Base-by-base conservation (phyloP, 2,888 invertebrate genomes). In the Hipparchia sbordonii region DNA sequence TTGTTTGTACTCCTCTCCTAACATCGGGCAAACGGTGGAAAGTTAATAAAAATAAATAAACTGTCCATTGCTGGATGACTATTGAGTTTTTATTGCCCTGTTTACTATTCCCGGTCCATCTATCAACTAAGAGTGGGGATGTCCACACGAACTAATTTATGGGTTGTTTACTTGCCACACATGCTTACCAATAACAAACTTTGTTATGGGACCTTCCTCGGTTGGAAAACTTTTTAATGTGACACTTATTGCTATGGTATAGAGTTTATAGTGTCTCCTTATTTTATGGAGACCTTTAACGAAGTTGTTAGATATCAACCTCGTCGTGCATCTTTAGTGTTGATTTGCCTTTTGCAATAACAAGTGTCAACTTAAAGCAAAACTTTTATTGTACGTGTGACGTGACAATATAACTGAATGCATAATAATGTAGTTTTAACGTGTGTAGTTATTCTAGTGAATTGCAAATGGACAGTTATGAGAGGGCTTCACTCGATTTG, bases 111-210 rank as follows among this genome's bases (percentile, higher is more conserved):
- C 65, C 77, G 75, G 76, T 80, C 80, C 77, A 81, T 83, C 82
- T 84, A 82, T 84, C 82, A 82, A 78, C 77, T 74, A 73, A 61
- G 68, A 71, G 79, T 79, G 78, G 77, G 76, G 75, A 70, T 76
- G 80, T 78, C 77, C 79, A 76, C 74, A 72, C 76, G 63, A 75
- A 75, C 80, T 86, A 85, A 90, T 89, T 87, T 90, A 89, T 86
- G 75, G 82, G 82, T 86, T 90, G 90, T 90, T 91, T 90, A 87
- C 85, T 82, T 75, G 68, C 66, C 74, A 72, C 71, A 77, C 70
- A 70, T 66, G 72, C 66, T 71, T 63, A 61, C 69, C 69, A 69
- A 69, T 69, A 69, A 69, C 69, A 69, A 62, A 69, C 61, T 69
- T 69, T 69, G 69, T 13, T 69, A 69, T 54, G 69, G 61, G 68